Evolutionary conservation across 2,113 vertebrate species (phyloP), one percentile per base, ranked within the genome.

Genomic region (Chloropsis cyanopogon): DNA sequence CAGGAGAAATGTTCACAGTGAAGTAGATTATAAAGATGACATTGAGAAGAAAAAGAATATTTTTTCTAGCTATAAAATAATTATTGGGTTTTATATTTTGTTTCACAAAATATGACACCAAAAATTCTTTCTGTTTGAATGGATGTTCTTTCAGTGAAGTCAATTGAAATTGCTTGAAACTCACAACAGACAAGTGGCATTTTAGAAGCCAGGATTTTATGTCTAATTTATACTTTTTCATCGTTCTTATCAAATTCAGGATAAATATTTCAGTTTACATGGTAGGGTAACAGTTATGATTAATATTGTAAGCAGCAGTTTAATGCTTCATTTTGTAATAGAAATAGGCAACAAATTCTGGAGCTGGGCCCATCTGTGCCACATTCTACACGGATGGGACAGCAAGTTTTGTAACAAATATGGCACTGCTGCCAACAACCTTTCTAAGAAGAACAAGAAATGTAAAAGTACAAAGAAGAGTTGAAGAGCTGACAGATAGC

Each of bases 71-170:
- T 42, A 64, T 33, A 66, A 42, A 52, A 57, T 39, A 81, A 70
- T 50, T 47, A 44, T 18, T 71, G 2, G 5, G 17, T 37, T 82
- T 92, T 49, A 28, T 2, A 61, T 25, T 76, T 31, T 56, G 4
- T 83, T 88, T 64, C 8, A 28, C 0, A 0, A 88, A 91, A 73
- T 6, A 6, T 33, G 23, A 72, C 0, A 0, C 17, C 39, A 69
- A 65, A 70, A 87, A 54, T 39, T 49, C 7, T 54, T 80, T 42
- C 28, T 61, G 8, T 64, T 64, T 1, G 0, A 76, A 79, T 21
- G 11, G 6, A 41, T 2, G 0, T 63, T 91, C 23, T 65, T 70
- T 61, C 29, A 77, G 25, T 31, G 69, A 92, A 60, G 10, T 47
- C 35, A 33, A 9, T 17, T 9, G 13, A 46, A 89, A 78, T 54